Base-by-base conservation (phyloP, 2,888 invertebrate genomes). In the Tryphoninae sp. region DNA sequence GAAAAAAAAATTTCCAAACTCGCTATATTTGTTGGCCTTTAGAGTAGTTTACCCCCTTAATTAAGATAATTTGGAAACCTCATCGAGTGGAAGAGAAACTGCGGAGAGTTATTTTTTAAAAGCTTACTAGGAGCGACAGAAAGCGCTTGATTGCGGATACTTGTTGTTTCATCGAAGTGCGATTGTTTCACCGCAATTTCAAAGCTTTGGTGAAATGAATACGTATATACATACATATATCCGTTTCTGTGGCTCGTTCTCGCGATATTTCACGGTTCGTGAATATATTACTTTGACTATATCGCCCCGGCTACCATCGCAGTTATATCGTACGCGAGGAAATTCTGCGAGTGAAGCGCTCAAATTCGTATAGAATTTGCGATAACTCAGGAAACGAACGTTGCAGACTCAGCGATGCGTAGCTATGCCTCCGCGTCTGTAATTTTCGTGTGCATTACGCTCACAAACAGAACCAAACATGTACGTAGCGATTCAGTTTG, bases 91-190 rank as follows among this genome's bases (percentile, higher is more conserved):
- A 11, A 19, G 58, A 33, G 59, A 65, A 71, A 71, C 59, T 16
- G 33, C 19, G 19, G 45, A 11, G 0, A 6, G 23, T 13, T 69
- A 42, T 71, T 22, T 19, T 51, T 55, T 42, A 13, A 19, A 19
- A 22, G 11, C 13, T 45, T 51, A 51, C 45, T 49, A 64, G 22
- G 55, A 64, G 68, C 40, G 58, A 68, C 26, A 33, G 68, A 45
- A 13, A n/a, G 80, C 79, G 81, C 81, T 83, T 87, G 86, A 88
- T 88, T 85, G 84, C 83, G 81, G 78, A 67, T 82, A 84, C 84
- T 88, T 87, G 87, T 88, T 86, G 83, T 83, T 85, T 82, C 78
- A 67, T 84, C 78, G 81, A 13, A 62, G 80, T 79, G 64, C 82
- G 77, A 80, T 84, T 84, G 83, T 84, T 83, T 81, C 69, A 22